Percentiles rank a stretch among this genome's conserved stretches.
Evolutionary conservation across 2,113 vertebrate genomes (phyloP).

Genomic region (Hippocampus mohnikei): DNA sequence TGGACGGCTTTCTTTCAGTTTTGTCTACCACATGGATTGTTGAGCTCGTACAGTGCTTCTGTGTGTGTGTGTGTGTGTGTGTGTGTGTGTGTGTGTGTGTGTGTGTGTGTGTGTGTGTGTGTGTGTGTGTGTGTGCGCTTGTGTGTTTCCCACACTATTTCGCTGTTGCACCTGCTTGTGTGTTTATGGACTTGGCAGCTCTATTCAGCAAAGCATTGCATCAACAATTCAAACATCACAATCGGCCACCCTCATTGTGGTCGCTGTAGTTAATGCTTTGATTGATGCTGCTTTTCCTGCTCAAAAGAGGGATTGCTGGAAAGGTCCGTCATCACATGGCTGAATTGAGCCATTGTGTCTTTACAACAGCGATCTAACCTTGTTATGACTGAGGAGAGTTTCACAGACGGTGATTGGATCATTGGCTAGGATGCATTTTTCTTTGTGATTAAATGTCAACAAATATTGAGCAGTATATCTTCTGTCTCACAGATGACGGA

Average conservation of each 20-base stretch:
- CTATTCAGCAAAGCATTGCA: slow-evolving; percentile 25
- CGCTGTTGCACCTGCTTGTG: slow-evolving; percentile 50
- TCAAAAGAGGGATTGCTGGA: slow-evolving; percentile 46
- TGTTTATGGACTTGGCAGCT: slow-evolving; percentile 40
- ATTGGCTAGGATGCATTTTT: neutral
- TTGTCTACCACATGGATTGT: slow-evolving; percentile 20
- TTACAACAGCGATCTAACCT: slow-evolving; percentile 27
- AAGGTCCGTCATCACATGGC: slow-evolving; percentile 32
- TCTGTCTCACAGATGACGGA: slow-evolving; percentile 84
- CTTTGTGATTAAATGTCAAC: neutral
- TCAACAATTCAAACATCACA: slow-evolving; percentile 24
- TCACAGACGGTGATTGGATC: neutral
- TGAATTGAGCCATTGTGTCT: slow-evolving; percentile 41
- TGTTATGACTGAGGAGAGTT: slow-evolving; percentile 1
- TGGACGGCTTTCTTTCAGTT: slow-evolving; percentile 8
- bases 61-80: too few relatives aligned
- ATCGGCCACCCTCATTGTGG: slow-evolving; percentile 19
- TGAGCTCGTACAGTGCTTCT: neutral
- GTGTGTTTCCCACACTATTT: slow-evolving; percentile 24
- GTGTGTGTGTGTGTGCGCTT: neutral
- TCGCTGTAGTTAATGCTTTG: slow-evolving; percentile 21
- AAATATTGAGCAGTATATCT: slow-evolving; percentile 2
- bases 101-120: too few relatives aligned
- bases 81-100: neutral
- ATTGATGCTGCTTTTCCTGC: slow-evolving; percentile 50